Evolutionary conservation across 1,140 invertebrate species (phyloP).

Genomic region (Trypoxylus dichotomus): DNA sequence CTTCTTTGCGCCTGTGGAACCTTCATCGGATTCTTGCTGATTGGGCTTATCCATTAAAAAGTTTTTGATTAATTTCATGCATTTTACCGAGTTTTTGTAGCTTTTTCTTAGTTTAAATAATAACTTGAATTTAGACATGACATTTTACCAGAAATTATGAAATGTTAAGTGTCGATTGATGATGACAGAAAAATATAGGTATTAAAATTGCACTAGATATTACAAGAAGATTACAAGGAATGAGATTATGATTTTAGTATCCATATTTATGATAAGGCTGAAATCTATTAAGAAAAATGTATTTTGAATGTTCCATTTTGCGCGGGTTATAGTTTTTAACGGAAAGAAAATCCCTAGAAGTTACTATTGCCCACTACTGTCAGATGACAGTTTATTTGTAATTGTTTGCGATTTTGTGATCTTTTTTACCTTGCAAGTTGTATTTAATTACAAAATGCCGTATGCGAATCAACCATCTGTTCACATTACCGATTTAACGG

Average conservation of each 20-base stretch:
- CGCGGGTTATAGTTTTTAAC: too few species aligned
- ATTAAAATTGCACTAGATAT: too few species aligned
- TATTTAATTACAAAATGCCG: constrained; percentile 72
- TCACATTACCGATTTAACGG: constrained; percentile 88
- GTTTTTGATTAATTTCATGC: constrained; percentile 6
- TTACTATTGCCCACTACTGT: too few species aligned
- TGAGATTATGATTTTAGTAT: too few species aligned
- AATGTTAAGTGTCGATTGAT: background rate
- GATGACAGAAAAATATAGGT: background rate
- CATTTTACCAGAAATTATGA: constrained; percentile 24
- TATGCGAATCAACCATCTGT: constrained; percentile 98
- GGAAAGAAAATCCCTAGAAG: too few species aligned
- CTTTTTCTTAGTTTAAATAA: constrained; percentile 20
- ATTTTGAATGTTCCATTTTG: background rate
- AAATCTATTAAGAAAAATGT: too few species aligned
- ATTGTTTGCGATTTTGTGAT: background rate
- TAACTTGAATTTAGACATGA: constrained; percentile 33
- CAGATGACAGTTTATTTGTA: too few species aligned
- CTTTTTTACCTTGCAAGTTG: background rate
- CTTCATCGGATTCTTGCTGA: background rate
- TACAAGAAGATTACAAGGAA: too few species aligned
- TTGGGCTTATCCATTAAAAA: constrained; percentile 16
- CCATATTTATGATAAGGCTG: too few species aligned
- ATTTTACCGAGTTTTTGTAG: constrained; percentile 19
- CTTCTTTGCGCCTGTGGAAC: constrained; percentile 1